Evolutionary conservation across 2,888 invertebrate species (phyloP).

Genomic region (Ennomos erosarius): DNA sequence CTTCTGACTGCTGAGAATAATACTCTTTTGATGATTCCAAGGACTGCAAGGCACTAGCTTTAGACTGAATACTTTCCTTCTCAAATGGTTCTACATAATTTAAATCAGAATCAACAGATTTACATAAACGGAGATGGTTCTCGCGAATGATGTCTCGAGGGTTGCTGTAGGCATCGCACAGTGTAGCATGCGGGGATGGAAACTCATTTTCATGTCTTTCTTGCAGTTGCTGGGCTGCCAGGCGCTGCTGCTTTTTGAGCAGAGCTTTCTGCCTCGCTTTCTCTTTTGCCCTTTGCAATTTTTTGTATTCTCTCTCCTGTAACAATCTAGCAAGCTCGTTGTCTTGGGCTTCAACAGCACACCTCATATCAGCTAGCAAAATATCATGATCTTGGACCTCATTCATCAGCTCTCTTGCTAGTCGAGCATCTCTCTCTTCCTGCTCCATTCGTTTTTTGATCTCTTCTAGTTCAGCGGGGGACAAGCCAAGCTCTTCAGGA

Average conservation of each 20-base stretch:
- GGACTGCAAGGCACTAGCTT: constrained; percentile 75
- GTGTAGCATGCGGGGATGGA: constrained; percentile 56
- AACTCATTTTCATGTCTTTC: constrained; percentile 40
- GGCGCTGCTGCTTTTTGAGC: constrained; percentile 75
- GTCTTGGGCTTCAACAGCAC: constrained; percentile 81
- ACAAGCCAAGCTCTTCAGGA: constrained; percentile 73
- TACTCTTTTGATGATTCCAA: constrained; percentile 75
- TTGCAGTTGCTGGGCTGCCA: constrained; percentile 57
- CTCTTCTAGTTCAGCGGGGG: constrained; percentile 71
- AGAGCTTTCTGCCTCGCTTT: constrained; percentile 77
- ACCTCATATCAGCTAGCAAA: constrained; percentile 75
- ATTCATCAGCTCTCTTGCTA: constrained; percentile 73
- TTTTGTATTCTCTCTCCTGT: constrained; percentile 79
- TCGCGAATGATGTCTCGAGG: constrained; percentile 75
- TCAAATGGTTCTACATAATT: constrained; percentile 82
- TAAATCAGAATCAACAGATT: constrained; percentile 79
- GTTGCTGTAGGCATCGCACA: constrained; percentile 80
- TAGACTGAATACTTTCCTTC: constrained; percentile 79
- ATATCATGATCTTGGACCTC: constrained; percentile 70
- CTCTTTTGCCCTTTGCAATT: constrained; percentile 77
- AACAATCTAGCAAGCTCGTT: constrained; percentile 74
- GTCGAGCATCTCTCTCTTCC: constrained; percentile 73
- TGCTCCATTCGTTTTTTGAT: constrained; percentile 73
- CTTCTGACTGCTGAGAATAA: constrained; percentile 62
- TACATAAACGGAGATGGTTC: constrained; percentile 70